Evolutionary conservation across 2,797 vertebrate genomes (phyloP), one percentile per base, ranked within the genome.

Genomic region (Lepilemur septentrionalis): DNA sequence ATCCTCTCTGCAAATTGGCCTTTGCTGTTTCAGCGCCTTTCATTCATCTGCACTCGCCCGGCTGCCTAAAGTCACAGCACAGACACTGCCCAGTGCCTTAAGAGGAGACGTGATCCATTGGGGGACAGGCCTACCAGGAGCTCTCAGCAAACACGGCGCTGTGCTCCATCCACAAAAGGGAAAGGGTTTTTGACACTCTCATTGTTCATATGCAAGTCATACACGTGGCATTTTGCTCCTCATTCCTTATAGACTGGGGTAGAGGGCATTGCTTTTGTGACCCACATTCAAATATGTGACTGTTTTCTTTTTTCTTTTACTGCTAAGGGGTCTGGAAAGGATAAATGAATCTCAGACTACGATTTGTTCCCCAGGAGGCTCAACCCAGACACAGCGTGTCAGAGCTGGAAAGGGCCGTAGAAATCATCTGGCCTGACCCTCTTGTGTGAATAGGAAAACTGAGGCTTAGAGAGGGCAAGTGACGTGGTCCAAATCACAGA

Each of bases 61-160:
- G 7, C 93, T 79, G 93, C 94, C 96, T 67, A 18, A 41, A 79
- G 96, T 92, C 93, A 41, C 95, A 96, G 75, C 95, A 91, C 95
- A 97, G 94, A 95, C 38, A 55, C 93, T 97, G 94, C 94, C 91
- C 84, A 97, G 95, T 98, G 97, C 97, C 97, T 98, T 98, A 97
- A 73, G 86, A 93, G 76, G 96, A 92, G 95, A 93, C 2, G 0
- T 32, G 72, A 73, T 46, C 91, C 88, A 20, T n/a, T 7, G 32
- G 72, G 82, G 86, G 89, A 41, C 61, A 41, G 76, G 83, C 83
- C 87, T 48, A 0, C 61, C 50, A 52, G 81, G 89, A 65, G 10
- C 91, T 70, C 72, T 65, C 75, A 35, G 83, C 94, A 91, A 30
- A 82, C 57, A 14, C 1, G 12, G 75, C 46, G 72, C 80, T 78